Percentiles rank a stretch among this genome's conserved stretches.
These are phyloP conservation scores for Drosophila suzukii DNA, from an alignment of 1,140 invertebrate species.

Conservation along the genomic window DNA sequence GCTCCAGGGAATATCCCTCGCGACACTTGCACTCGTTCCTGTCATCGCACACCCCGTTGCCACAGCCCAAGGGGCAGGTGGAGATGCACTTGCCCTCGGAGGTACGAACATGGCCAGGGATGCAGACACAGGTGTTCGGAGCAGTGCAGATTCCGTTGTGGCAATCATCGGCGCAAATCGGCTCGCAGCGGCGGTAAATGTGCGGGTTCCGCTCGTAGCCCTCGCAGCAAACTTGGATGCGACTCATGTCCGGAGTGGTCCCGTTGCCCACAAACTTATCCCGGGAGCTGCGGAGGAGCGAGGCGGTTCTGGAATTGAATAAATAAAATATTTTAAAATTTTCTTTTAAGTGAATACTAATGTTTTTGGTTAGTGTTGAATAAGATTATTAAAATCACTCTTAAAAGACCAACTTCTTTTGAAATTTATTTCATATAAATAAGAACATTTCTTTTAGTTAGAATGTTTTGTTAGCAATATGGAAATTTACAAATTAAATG, in stretches of 20 bases:
- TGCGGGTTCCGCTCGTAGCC: constrained; percentile 87
- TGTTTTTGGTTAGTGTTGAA: no score
- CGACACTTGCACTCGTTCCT: constrained; percentile 86
- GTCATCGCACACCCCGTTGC: constrained; percentile 85
- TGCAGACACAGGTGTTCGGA: constrained; percentile 87
- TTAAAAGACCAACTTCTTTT: no score
- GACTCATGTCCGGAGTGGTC: constrained; percentile 86
- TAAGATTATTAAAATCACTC: no score
- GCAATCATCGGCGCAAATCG: constrained; percentile 86
- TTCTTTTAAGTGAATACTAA: no score
- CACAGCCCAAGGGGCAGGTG: constrained; percentile 81
- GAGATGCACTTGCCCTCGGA: constrained; percentile 75
- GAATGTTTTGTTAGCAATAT: no score
- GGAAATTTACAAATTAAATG: no score
- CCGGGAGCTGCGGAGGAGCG: constrained; percentile 80
- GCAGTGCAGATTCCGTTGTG: constrained; percentile 86
- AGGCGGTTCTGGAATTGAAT: constrained; percentile 41
- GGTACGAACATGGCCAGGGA: constrained; percentile 86
- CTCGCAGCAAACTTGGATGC: constrained; percentile 87
- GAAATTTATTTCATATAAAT: no score
- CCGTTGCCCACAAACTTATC: constrained; percentile 86
- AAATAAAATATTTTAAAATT: no score
- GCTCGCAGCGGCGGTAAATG: constrained; percentile 86
- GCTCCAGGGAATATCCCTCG: constrained; percentile 87
- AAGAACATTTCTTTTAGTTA: no score